phyloP scores from a whole-genome alignment of 2,888 invertebrate genomes.

The Drosophila dives region DNA sequence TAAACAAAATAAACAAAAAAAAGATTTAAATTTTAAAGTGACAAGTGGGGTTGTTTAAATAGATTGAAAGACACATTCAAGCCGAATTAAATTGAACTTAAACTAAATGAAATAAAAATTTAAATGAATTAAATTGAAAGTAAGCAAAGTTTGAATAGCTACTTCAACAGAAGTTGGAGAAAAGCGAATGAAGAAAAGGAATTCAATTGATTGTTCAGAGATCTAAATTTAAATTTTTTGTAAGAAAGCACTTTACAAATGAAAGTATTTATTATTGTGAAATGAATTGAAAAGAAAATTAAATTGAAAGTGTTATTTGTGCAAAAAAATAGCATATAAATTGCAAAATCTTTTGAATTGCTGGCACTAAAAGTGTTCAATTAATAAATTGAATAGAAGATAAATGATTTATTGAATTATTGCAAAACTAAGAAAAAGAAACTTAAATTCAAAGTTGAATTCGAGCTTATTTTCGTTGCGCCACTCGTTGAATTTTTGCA shows the following conservation, averaged over 20 bases:
- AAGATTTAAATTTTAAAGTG: background rate
- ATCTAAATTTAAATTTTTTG: background rate
- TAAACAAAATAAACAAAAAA: conserved; percentile 38
- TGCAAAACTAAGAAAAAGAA: conserved; percentile 1
- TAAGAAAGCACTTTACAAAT: conserved; percentile 7
- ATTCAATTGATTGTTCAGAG: conserved; percentile 2
- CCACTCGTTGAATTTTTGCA: conserved; percentile 27
- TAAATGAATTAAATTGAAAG: conserved; percentile 7
- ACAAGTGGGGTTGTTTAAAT: background rate
- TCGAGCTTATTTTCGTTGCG: conserved; percentile 10
- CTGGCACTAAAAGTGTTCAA: conserved; percentile 14
- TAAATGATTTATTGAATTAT: conserved; percentile 17
- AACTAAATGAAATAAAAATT: conserved; percentile 7
- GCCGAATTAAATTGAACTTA: background rate
- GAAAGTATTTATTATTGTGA: conserved; percentile 30
- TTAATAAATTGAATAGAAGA: conserved; percentile 13
- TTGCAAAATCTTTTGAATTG: conserved; percentile 2
- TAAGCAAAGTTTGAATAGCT: background rate
- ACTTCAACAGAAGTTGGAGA: background rate
- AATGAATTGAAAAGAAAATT: conserved; percentile 10
- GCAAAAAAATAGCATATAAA: background rate
- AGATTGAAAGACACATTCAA: background rate
- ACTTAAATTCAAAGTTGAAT: background rate
- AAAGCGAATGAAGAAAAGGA: background rate
- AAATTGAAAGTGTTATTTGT: conserved; percentile 18